Conservation (phyloP, 2,797 vertebrate genomes). For the Melanotaenia nigrans region DNA sequence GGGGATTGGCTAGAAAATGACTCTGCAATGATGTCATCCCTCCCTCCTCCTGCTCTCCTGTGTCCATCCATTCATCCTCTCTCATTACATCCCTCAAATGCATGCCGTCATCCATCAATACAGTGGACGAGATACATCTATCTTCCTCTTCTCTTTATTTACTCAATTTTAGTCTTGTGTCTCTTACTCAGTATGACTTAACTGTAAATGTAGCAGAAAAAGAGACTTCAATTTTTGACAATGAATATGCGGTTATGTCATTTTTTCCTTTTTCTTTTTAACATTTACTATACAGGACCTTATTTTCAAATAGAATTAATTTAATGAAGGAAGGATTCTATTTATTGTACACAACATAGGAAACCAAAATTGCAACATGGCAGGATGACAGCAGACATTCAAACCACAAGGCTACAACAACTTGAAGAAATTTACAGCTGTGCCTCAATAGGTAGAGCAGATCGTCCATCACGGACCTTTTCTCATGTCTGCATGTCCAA, state of each 20-base stretch:
- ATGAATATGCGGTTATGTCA: too few relatives aligned
- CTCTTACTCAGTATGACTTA: neutral
- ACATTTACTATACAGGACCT: too few relatives aligned
- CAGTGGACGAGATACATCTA: constrained; percentile 29
- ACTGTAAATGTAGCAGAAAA: neutral
- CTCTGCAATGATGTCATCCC: constrained; percentile 66
- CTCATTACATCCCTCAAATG: constrained; percentile 46
- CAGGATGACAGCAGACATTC: constrained; percentile 2
- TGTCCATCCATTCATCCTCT: constrained; percentile 64
- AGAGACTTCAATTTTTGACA: neutral
- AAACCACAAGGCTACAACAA: neutral
- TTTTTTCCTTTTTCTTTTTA: neutral
- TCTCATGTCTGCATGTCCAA: constrained; percentile 3
- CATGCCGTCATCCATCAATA: constrained; percentile 71
- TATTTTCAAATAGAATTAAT: neutral
- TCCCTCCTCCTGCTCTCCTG: constrained; percentile 31
- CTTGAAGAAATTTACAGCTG: constrained; percentile 1
- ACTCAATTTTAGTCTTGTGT: constrained; percentile 12
- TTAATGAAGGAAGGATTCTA: too few relatives aligned
- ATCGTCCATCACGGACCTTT: constrained; percentile 9
- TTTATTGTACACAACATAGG: neutral
- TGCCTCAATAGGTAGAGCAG: constrained; percentile 1
- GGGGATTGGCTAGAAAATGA: constrained; percentile 62
- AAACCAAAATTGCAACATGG: neutral
- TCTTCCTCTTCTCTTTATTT: constrained; percentile 14